Evolutionary conservation across 2,113 vertebrate species (phyloP).

Genomic region (Paracanthobrama guichenoti): DNA sequence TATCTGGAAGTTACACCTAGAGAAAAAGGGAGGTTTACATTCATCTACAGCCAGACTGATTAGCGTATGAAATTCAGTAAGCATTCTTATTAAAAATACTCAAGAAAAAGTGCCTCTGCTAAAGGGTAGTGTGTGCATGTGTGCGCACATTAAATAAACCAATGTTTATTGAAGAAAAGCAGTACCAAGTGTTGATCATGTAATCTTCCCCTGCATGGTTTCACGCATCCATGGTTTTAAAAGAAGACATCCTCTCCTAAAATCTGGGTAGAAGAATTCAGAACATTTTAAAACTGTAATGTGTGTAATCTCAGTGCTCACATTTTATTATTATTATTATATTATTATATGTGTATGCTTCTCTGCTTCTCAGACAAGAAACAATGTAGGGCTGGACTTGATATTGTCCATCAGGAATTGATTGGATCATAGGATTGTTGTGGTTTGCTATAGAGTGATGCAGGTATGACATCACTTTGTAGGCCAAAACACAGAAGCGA

Average conservation of each 20-base stretch:
- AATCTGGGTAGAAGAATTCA: background rate
- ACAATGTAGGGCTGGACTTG: too few species aligned
- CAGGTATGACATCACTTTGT: too few species aligned
- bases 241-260: background rate
- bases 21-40: background rate
- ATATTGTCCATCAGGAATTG: too few species aligned
- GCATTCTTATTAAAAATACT: background rate
- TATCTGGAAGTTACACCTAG: background rate
- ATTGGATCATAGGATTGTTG: too few species aligned
- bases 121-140: background rate
- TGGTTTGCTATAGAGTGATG: too few species aligned
- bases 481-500: too few species aligned
- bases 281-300: background rate
- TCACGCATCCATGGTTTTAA: background rate
- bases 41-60: background rate
- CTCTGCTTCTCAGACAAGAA: too few species aligned
- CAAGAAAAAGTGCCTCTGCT: background rate
- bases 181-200: too few species aligned
- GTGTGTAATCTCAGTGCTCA: too few species aligned
- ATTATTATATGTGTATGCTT: too few species aligned
- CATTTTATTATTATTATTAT: background rate
- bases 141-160: background rate
- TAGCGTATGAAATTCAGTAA: background rate
- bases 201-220: too few species aligned
- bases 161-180: background rate